Base-by-base conservation (phyloP, 2,113 vertebrate species). In the Triplophysa siluroides region DNA sequence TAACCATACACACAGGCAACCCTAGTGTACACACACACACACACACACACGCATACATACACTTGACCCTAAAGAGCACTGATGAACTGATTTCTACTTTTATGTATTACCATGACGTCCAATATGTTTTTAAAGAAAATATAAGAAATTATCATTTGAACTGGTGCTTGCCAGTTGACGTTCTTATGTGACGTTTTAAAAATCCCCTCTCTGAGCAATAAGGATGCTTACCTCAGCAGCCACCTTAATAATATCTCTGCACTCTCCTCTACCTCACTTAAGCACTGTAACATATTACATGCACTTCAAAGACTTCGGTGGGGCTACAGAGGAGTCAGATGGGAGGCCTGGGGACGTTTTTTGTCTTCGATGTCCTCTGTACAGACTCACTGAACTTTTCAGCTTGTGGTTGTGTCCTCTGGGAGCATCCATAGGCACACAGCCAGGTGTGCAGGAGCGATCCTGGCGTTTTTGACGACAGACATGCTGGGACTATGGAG, bases 221-320 rank as follows among this genome's bases (percentile, higher is more conserved):
- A 13, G 11, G 29, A 18, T 65, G 19, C 13, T 23, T 9, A 70
- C 1, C 9, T 45, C 14, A 8, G 68, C 63, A 66, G 77, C 38
- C 56, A 16, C 33, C 45, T 16, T 38, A 56, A 29, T 24, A 23
- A 68, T 19, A 54, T 41, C 26, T 62, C 4, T 13, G 16, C 23
- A 38, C n/a, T 56, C n/a, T 66, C 10, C 38, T 68, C 10, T 14
- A 52, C 24, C 13, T 74, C 16, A 50, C 41, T 23, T 64, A 76
- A 76, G 74, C 43, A 64, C 54, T 58, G 61, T 67, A 79, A 62
- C 77, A 81, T 58, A 78, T 38, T 70, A 76, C 63, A 52, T 63
- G 74, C n/a, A 47, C 79, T 74, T 81, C 64, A 78, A 81, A 81
- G 78, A 43, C 52, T 77, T 80, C 62, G 50, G 52, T 78, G 65